Evolutionary conservation across 2,888 invertebrate species (phyloP).

Genomic region (Eupithecia exiguata): DNA sequence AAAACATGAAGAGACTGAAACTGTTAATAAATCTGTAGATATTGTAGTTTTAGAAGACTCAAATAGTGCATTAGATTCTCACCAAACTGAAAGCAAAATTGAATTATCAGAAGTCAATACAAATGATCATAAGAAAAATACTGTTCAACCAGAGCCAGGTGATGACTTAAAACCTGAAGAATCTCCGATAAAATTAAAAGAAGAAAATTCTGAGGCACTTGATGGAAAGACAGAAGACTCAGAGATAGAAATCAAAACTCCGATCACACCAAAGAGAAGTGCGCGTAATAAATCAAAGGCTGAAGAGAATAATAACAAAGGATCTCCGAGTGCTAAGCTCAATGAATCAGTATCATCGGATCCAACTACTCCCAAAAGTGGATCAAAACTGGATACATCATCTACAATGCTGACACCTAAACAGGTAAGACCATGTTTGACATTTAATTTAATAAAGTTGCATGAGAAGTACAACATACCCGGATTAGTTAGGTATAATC

Average conservation of each 20-base stretch:
- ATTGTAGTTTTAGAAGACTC: slow-evolving; percentile 53
- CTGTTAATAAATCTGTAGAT: slow-evolving; percentile 36
- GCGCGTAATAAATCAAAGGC: slow-evolving; percentile 55
- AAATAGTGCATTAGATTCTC: slow-evolving; percentile 42
- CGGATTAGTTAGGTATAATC: too few species aligned
- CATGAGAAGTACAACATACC: background rate
- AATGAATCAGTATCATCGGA: slow-evolving; percentile 61
- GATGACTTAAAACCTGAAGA: slow-evolving; percentile 32
- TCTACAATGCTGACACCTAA: slow-evolving; percentile 66
- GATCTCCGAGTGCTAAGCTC: slow-evolving; percentile 53
- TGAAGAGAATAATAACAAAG: slow-evolving; percentile 57
- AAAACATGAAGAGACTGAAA: slow-evolving; percentile 35
- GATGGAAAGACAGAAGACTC: slow-evolving; percentile 17
- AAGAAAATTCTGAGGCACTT: slow-evolving; percentile 33
- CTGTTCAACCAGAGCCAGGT: slow-evolving; percentile 9
- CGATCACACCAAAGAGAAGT: slow-evolving; percentile 62
- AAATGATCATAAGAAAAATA: slow-evolving; percentile 10
- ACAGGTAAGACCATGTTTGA: slow-evolving; percentile 52
- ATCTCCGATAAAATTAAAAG: slow-evolving; percentile 33
- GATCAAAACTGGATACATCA: slow-evolving; percentile 60
- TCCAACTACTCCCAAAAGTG: slow-evolving; percentile 60
- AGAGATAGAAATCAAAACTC: slow-evolving; percentile 30
- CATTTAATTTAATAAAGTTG: background rate
- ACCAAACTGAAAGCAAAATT: slow-evolving; percentile 19
- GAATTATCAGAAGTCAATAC: slow-evolving; percentile 8